These are phyloP conservation scores for Eulemur coronatus DNA, from an alignment of 2,797 vertebrate species.

Conservation along the genomic window DNA sequence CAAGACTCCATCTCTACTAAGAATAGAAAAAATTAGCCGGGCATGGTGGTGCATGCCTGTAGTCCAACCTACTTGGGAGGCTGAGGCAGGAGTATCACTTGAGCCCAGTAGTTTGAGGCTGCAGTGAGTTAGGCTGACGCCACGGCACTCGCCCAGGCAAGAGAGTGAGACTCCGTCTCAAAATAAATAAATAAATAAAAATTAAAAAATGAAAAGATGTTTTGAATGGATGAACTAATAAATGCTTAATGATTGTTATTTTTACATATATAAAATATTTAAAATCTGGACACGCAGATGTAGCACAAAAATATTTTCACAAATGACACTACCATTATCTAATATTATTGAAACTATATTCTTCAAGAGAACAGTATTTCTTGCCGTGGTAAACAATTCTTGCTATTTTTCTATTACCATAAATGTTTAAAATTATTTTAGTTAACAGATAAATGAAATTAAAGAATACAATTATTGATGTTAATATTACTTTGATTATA, in stretches of 20 bases:
- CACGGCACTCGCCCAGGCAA: too few relatives aligned
- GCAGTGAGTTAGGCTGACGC: too few relatives aligned
- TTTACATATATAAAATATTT: not conserved
- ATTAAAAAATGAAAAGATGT: not conserved
- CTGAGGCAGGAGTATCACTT: too few relatives aligned
- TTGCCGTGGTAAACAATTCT: not conserved
- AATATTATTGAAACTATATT: not conserved
- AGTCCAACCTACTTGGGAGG: too few relatives aligned
- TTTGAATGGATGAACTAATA: not conserved
- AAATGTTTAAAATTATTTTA: not conserved
- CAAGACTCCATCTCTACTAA: too few relatives aligned
- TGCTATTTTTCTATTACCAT: not conserved
- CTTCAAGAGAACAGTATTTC: not conserved
- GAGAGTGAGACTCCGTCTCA: too few relatives aligned
- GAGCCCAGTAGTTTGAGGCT: too few relatives aligned
- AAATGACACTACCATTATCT: not conserved
- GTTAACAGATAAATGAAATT: not conserved
- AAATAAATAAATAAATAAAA: too few relatives aligned
- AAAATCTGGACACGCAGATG: not conserved
- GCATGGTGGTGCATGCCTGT: too few relatives aligned
- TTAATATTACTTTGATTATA: not conserved
- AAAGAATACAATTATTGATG: not conserved
- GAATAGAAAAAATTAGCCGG: too few relatives aligned
- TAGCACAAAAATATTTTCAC: constrained; percentile 12
- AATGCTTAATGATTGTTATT: not conserved